phyloP scores from a whole-genome alignment of 2,888 invertebrate species.

The Mythimna ferrago region DNA sequence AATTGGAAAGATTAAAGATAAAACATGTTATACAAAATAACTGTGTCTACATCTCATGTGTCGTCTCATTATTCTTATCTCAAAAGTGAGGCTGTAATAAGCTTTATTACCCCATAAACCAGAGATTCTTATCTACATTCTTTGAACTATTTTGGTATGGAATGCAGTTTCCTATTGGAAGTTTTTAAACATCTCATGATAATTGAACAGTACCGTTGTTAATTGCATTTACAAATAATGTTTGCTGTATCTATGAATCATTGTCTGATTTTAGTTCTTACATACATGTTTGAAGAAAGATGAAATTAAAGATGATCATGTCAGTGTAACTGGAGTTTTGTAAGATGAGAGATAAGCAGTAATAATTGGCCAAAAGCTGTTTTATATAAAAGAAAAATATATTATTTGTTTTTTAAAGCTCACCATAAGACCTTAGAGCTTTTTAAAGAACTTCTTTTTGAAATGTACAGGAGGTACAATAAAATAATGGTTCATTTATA shows the following conservation, averaged over 20 bases:
- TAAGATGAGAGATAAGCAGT: too few species aligned
- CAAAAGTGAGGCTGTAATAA: background rate
- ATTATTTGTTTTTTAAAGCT: too few species aligned
- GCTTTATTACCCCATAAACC: background rate
- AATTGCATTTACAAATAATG: constrained; percentile 21
- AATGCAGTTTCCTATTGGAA: constrained; percentile 32
- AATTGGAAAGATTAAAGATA: background rate
- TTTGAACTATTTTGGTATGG: background rate
- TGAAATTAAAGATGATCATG: background rate
- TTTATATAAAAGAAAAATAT: too few species aligned
- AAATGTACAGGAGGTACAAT: background rate
- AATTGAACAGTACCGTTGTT: constrained; percentile 32
- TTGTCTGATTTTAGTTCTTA: background rate
- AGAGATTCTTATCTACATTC: background rate
- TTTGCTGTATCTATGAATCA: constrained; percentile 30
- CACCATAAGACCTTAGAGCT: too few species aligned
- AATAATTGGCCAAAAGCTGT: too few species aligned
- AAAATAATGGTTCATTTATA: background rate
- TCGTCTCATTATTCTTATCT: background rate
- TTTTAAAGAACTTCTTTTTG: too few species aligned
- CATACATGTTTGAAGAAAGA: background rate
- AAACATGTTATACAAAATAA: background rate
- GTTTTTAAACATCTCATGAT: constrained; percentile 22
- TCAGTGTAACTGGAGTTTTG: background rate
- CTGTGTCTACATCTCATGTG: background rate